Base-by-base conservation (phyloP, 2,888 invertebrate genomes). In the Suillia variegata region DNA sequence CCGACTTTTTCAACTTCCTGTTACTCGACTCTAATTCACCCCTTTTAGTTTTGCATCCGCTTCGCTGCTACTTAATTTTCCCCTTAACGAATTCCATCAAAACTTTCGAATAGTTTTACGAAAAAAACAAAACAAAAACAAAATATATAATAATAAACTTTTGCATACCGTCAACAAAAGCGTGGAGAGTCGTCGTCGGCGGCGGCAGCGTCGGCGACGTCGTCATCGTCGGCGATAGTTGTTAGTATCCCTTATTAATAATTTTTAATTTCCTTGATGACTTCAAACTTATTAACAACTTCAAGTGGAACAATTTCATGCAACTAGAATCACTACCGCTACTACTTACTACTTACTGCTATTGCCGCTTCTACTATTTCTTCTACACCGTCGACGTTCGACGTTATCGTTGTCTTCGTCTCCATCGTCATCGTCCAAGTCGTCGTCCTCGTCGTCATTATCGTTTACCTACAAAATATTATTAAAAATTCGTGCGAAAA, bases 201-300 rank as follows among this genome's bases (percentile, higher is more conserved):
- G 31, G 6, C 12, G 31, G 6, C 12, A 12, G 6, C 12, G 31
- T 31, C 12, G 31, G 6, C 12, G 31, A 6, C 12, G 31, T 31
- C 12, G 31, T 31, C 12, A 12, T 31, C 6, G 31, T 31, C 12
- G 31, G n/a, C n/a, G n/a, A n/a, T 31, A 31, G 31, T 31, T 31
- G 31, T 31, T 24, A 57, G 60, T 62, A 62, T 59, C 66, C 67
- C 71, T 78, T 75, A 77, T 77, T 75, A 77, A 78, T 77, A 78
- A 76, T 75, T 77, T 74, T 77, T 73, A 78, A 76, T 76, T 76
- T 77, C 76, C 78, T 75, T 73, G 72, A 78, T 78, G 78, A 76
- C 74, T 74, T 64, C 69, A 69, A 75, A 76, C 70, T 74, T 77
- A 74, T 73, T 75, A 74, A 70, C 70, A 77, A 71, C 70, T 67